Conservation (phyloP, 2,113 vertebrate species). For the Plestiodon gilberti region DNA sequence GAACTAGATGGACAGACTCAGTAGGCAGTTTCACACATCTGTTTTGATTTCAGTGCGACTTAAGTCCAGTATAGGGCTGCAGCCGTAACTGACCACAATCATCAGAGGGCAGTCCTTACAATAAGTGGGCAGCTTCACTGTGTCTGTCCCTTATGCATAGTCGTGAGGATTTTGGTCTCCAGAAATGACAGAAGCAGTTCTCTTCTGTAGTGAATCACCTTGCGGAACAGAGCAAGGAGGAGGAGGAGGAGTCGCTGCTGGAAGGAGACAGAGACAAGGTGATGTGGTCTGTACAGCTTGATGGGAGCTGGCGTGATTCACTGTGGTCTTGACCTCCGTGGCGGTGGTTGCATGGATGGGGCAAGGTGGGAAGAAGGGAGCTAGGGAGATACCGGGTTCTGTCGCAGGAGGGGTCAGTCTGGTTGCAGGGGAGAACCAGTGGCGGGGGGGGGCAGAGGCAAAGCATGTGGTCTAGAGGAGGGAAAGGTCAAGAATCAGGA, state of each 20-base stretch:
- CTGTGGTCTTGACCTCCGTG: not conserved
- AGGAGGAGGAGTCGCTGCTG: not conserved
- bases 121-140: too few relatives aligned
- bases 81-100: too few relatives aligned
- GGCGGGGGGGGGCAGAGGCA: too few relatives aligned
- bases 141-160: slow-evolving; percentile 37
- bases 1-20: too few relatives aligned
- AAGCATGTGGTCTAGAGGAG: too few relatives aligned
- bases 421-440: too few relatives aligned
- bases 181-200: slow-evolving; percentile 1
- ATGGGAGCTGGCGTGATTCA: rapidly evolving
- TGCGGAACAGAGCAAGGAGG: not conserved
- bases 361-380: not conserved
- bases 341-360: not conserved
- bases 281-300: not conserved
- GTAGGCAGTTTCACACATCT: too few relatives aligned
- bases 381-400: not conserved
- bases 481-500: too few relatives aligned
- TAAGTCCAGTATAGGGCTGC: too few relatives aligned
- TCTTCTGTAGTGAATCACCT: slow-evolving; percentile 23
- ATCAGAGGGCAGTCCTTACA: not conserved
- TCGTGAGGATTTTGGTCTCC: slow-evolving; percentile 37
- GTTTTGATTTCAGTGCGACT: too few relatives aligned
- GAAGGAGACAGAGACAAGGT: not conserved
- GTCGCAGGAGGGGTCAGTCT: too few relatives aligned